Percentiles rank a stretch among this genome's conserved stretches.
phyloP scores from a whole-genome alignment of 1,140 invertebrate genomes.

The Ceratina australensis region DNA sequence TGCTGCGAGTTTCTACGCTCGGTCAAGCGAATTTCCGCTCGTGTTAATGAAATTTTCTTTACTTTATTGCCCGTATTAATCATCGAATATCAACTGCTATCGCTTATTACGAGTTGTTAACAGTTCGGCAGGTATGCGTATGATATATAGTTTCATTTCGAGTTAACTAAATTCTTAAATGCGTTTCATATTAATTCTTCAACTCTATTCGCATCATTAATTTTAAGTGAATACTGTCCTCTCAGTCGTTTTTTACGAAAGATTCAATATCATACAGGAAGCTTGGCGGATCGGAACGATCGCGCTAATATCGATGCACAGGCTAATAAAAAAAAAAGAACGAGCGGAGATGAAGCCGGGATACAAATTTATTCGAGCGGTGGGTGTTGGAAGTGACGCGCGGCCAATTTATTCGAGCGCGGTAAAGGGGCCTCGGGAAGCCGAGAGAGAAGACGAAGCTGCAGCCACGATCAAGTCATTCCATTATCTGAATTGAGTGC shows the following conservation, averaged over 20 bases:
- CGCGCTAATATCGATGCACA: slow-evolving; percentile 18
- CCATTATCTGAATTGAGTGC: slow-evolving; percentile 77
- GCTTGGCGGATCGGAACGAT: background rate
- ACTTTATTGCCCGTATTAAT: no score
- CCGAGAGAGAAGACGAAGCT: slow-evolving; percentile 56
- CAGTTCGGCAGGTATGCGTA: no score
- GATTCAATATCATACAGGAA: background rate
- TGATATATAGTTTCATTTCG: no score
- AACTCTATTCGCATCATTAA: no score
- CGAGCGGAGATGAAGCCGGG: background rate
- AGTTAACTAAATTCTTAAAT: no score
- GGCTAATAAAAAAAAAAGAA: slow-evolving; percentile 15
- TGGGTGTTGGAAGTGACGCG: slow-evolving; percentile 56
- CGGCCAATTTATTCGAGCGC: slow-evolving; percentile 62
- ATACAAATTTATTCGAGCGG: slow-evolving; percentile 44
- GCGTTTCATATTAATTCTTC: no score
- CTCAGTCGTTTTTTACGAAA: no score
- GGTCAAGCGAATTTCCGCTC: background rate
- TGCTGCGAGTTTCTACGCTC: background rate
- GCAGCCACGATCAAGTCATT: slow-evolving; percentile 75
- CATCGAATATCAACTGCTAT: no score
- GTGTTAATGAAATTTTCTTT: no score
- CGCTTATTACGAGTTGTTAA: no score
- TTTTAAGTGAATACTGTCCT: no score
- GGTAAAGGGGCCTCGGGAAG: slow-evolving; percentile 51